These are phyloP conservation scores for Podarcis raffonei DNA, from an alignment of 2,113 vertebrate species.

Conservation along the genomic window DNA sequence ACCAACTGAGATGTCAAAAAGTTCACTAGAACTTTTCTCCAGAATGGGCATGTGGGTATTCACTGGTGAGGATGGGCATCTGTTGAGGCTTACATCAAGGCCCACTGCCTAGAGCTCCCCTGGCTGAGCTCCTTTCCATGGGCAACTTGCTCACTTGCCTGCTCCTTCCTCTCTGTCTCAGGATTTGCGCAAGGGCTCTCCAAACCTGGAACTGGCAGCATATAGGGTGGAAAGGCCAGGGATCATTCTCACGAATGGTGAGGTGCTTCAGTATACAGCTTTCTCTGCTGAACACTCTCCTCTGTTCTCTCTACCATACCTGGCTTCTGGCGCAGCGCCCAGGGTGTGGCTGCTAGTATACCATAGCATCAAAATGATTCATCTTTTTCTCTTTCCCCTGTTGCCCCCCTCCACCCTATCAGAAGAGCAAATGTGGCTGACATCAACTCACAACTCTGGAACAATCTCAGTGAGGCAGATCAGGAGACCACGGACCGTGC, in stretches of 20 bases:
- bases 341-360: conserved; percentile 1
- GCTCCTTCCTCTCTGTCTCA: neutral
- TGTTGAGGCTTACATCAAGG: neutral
- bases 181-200: neutral
- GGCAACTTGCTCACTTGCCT: neutral
- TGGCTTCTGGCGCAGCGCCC: neutral
- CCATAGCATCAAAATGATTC: conserved; percentile 23
- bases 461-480: neutral
- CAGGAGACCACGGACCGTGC: neutral
- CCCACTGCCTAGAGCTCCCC: neutral
- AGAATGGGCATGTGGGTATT: neutral
- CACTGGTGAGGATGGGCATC: neutral
- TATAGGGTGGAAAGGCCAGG: neutral
- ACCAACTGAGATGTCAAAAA: neutral
- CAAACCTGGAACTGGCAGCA: neutral
- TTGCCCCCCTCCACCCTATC: neutral
- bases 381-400: neutral
- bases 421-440: neutral
- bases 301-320: neutral
- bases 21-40: neutral
- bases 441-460: neutral
- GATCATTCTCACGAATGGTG: neutral
- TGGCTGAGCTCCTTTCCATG: neutral
- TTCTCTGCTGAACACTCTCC: neutral
- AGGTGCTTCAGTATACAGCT: neutral